These are phyloP conservation scores for Lepidothrix coronata DNA, from an alignment of 2,113 vertebrate species.

Conservation along the genomic window DNA sequence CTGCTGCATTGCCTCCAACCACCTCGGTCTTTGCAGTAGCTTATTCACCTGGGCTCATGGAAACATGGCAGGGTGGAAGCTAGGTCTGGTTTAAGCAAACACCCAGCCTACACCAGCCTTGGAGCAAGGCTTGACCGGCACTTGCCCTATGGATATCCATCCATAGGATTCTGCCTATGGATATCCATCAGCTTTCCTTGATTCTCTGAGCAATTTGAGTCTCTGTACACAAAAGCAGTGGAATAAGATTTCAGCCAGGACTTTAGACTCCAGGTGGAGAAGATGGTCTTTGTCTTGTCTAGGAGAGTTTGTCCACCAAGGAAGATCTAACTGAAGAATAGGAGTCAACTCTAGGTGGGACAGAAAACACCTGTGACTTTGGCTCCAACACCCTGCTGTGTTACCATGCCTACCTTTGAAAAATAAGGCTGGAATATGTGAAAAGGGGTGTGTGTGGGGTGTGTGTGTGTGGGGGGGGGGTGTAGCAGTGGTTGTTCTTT, in stretches of 20 bases:
- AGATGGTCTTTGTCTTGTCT: not conserved
- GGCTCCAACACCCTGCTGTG: not conserved
- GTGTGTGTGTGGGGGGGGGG: too few relatives aligned
- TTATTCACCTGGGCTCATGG: not conserved
- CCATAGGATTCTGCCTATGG: too few relatives aligned
- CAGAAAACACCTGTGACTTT: not conserved
- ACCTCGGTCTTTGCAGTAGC: not conserved
- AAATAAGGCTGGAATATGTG: not conserved
- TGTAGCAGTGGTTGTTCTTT: not conserved
- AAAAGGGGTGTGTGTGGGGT: not conserved
- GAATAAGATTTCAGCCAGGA: not conserved
- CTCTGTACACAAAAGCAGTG: not conserved
- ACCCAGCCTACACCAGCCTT: not conserved
- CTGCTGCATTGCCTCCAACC: fast-evolving
- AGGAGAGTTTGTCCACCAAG: not conserved
- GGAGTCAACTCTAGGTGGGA: not conserved
- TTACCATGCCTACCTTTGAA: not conserved
- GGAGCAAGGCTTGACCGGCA: not conserved
- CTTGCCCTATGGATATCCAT: too few relatives aligned
- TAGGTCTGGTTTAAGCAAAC: not conserved
- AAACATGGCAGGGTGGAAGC: not conserved
- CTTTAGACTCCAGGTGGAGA: not conserved
- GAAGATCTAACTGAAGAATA: not conserved
- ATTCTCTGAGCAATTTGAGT: not conserved
- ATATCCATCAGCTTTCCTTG: not conserved